Evolutionary conservation across 2,113 vertebrate species (phyloP).

Genomic region (Pelobates fuscus): DNA sequence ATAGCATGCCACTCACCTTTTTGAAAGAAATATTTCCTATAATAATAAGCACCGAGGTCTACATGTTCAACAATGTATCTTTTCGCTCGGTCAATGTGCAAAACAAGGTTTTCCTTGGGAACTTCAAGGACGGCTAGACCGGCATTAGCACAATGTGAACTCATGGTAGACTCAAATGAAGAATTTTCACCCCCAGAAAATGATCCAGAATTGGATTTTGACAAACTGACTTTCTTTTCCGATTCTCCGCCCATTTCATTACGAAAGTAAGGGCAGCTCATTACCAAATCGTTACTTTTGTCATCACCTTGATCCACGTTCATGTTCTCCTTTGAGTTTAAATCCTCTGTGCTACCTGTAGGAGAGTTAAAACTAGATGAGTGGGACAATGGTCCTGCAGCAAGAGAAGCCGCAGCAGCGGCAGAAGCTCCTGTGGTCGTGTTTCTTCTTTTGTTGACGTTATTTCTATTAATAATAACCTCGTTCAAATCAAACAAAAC

Average conservation of each 20-base stretch:
- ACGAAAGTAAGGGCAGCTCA: conserved; percentile 92
- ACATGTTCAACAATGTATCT: conserved; percentile 92
- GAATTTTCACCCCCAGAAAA: conserved; percentile 79
- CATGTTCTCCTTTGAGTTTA: conserved; percentile 84
- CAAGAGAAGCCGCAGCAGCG: conserved; percentile 84
- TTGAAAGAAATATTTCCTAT: conserved; percentile 89
- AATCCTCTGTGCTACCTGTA: conserved; percentile 90
- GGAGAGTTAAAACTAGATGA: conserved; percentile 92
- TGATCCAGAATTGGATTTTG: conserved; percentile 85
- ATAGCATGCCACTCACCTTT: conserved; percentile 89
- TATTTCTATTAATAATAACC: conserved; percentile 81
- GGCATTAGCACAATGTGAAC: conserved; percentile 89
- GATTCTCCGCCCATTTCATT: conserved; percentile 91
- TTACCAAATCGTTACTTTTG: conserved; percentile 91
- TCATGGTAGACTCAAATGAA: conserved; percentile 84
- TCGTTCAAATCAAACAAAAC: conserved; percentile 91
- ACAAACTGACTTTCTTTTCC: conserved; percentile 82
- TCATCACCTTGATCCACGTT: conserved; percentile 86
- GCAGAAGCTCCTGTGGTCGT: conserved; percentile 88
- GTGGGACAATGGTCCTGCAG: conserved; percentile 79
- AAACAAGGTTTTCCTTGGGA: conserved; percentile 82
- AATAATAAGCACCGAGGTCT: conserved; percentile 92
- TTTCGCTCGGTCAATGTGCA: conserved; percentile 84
- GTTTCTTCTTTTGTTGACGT: conserved; percentile 85
- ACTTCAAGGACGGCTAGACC: conserved; percentile 91